Conservation (phyloP, 2,888 invertebrate species). For the Alsophila aescularia region DNA sequence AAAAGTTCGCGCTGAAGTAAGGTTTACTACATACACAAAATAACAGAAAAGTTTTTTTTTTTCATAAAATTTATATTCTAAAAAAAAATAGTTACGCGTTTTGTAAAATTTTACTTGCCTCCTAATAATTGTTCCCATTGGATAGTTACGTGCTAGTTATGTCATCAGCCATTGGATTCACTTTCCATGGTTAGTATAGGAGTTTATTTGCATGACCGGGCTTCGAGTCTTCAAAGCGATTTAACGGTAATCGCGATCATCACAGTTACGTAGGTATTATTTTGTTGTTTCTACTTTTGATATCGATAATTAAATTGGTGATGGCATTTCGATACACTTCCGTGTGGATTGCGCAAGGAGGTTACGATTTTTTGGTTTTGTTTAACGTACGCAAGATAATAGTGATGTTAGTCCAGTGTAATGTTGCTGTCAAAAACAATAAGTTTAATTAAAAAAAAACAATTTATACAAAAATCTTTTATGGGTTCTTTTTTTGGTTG, state of each 20-base stretch:
- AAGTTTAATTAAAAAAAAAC: too few relatives aligned
- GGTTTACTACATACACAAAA: too few relatives aligned
- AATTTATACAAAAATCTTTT: too few relatives aligned
- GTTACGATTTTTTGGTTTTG: background rate
- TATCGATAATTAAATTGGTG: conserved; percentile 15
- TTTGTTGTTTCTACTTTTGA: conserved; percentile 1
- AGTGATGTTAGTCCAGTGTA: background rate
- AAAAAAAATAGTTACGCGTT: too few relatives aligned
- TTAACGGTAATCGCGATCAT: conserved; percentile 17
- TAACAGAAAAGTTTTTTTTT: too few relatives aligned
- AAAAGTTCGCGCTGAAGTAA: too few relatives aligned
- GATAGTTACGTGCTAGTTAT: conserved; percentile 32
- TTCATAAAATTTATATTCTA: too few relatives aligned
- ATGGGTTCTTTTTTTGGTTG: too few relatives aligned
- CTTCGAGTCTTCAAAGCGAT: conserved; percentile 23
- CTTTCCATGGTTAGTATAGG: conserved; percentile 46
- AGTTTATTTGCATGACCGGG: conserved; percentile 45
- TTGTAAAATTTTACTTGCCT: too few relatives aligned
- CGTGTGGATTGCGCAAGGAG: conserved; percentile 24
- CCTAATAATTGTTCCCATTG: background rate
- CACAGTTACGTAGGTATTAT: conserved; percentile 10
- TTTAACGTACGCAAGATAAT: background rate
- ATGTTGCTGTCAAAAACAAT: too few relatives aligned
- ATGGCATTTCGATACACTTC: conserved; percentile 15
- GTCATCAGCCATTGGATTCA: conserved; percentile 50